phyloP scores from a whole-genome alignment of 1,140 invertebrate species.

The Diabrotica virgifera region DNA sequence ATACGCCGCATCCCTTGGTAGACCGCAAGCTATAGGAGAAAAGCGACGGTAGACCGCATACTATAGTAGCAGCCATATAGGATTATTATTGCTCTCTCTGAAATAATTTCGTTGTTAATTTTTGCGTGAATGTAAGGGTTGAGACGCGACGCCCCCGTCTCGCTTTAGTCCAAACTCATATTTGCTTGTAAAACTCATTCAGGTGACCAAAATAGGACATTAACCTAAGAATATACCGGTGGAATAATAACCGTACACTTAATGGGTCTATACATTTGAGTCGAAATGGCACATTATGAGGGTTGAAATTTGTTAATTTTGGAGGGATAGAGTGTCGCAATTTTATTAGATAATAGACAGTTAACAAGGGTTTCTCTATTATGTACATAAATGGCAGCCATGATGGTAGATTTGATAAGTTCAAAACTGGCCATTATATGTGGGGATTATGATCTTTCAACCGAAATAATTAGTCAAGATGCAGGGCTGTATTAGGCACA shows the following conservation, averaged over 20 bases:
- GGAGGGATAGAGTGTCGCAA: constrained; percentile 17
- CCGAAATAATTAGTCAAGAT: constrained; percentile 48
- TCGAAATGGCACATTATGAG: constrained; percentile 15
- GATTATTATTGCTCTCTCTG: too few relatives aligned
- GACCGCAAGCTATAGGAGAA: too few relatives aligned
- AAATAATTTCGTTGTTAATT: too few relatives aligned
- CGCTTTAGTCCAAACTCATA: too few relatives aligned
- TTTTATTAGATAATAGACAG: constrained; percentile 24
- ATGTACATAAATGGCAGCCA: constrained; percentile 41
- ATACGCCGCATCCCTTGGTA: too few relatives aligned
- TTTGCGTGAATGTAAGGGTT: too few relatives aligned
- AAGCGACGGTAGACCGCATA: too few relatives aligned
- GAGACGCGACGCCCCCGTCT: too few relatives aligned
- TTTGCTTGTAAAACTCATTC: background rate
- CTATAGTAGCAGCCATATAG: too few relatives aligned
- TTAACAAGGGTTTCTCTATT: constrained; percentile 20
- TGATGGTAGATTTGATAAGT: constrained; percentile 49
- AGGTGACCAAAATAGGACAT: background rate
- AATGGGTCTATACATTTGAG: constrained; percentile 11
- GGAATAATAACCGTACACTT: constrained; percentile 1
- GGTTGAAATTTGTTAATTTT: constrained; percentile 20
- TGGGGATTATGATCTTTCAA: constrained; percentile 49
- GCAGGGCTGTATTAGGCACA: constrained; percentile 2
- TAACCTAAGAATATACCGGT: constrained; percentile 1
- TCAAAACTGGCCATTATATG: constrained; percentile 48